phyloP scores from a whole-genome alignment of 2,888 invertebrate species.

The Papilio elwesi region DNA sequence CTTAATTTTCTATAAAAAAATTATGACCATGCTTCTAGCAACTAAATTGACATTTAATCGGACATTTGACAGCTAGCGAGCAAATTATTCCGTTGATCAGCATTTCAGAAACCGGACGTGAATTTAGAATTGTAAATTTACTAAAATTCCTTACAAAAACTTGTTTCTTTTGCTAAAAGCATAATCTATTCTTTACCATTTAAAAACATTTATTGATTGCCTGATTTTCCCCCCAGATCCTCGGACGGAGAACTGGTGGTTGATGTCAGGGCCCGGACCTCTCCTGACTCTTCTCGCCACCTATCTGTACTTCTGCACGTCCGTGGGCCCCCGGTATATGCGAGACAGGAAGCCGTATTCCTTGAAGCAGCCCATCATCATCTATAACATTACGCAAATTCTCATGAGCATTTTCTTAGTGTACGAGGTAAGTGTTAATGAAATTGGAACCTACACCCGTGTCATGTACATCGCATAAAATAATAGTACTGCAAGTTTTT shows the following conservation, averaged over 20 bases:
- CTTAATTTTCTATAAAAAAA: no score
- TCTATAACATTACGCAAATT: slow-evolving; percentile 96
- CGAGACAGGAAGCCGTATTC: slow-evolving; percentile 89
- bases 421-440: slow-evolving; percentile 67
- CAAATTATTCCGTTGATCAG: no score
- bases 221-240: slow-evolving; percentile 83
- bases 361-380: slow-evolving; percentile 88
- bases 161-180: neutral
- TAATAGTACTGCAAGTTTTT: no score
- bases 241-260: slow-evolving; percentile 89
- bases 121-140: neutral
- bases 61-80: neutral
- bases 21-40: no score
- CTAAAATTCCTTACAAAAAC: neutral
- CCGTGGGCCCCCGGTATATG: slow-evolving; percentile 91
- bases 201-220: neutral
- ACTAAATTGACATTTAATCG: neutral
- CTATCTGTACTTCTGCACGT: slow-evolving; percentile 90
- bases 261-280: slow-evolving; percentile 90
- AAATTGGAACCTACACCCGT: no score
- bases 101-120: no score
- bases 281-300: slow-evolving; percentile 85
- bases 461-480: no score
- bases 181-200: neutral
- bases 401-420: slow-evolving; percentile 91